A percentile compares a stretch with the other conserved stretches of the same genome.
These are phyloP conservation scores for Tyto alba DNA, from an alignment of 2,113 vertebrate genomes.

Conservation along the genomic window DNA sequence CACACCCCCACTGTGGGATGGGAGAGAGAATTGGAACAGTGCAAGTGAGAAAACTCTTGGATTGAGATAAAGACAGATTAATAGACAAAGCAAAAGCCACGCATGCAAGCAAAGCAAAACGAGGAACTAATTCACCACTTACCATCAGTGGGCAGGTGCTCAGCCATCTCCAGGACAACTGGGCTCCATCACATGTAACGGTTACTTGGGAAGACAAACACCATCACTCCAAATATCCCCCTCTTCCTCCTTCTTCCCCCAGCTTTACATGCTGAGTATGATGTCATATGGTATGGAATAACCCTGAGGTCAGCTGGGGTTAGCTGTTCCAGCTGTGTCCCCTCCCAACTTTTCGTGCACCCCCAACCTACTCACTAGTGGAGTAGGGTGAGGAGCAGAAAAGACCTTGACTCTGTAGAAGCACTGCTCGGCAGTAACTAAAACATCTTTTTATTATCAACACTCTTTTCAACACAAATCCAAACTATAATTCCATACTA, in stretches of 20 bases:
- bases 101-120: background rate
- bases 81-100: background rate
- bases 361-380: background rate
- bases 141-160: background rate
- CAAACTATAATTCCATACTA: background rate
- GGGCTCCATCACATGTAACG: fast-evolving
- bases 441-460: background rate
- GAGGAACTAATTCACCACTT: background rate
- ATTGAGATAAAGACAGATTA: background rate
- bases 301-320: background rate
- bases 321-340: background rate
- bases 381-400: background rate
- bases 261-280: background rate
- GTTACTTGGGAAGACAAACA: background rate
- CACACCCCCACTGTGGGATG: too few species aligned
- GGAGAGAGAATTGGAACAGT: background rate
- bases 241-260: background rate
- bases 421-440: background rate
- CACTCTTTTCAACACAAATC: background rate
- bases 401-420: background rate
- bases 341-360: background rate
- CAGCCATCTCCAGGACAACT: background rate
- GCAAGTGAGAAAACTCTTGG: background rate
- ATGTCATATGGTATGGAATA: too few species aligned
- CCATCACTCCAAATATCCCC: background rate